Evolutionary conservation across 2,888 invertebrate genomes (phyloP), one percentile per base, ranked within the genome.

Genomic region (Chymomyza caudatula): DNA sequence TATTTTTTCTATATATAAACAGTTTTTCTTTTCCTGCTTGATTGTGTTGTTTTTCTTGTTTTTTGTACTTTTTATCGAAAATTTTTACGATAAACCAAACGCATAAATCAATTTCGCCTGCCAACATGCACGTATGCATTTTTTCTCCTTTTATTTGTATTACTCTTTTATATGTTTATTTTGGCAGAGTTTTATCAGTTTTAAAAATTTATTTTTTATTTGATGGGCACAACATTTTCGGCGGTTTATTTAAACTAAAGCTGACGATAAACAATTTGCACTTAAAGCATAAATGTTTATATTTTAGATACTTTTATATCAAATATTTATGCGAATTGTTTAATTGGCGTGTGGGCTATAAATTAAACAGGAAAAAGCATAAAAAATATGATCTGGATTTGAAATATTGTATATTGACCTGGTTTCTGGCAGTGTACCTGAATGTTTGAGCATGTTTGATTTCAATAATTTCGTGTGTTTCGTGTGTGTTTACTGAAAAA

Each of bases 161-260:
- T n/a, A n/a, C n/a, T n/a, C n/a, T n/a, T n/a, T 69, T 73, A 69
- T 60, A 43, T 70, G 70, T 67, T 63, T 19, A 51, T 8, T 49
- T 71, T 75, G 77, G 74, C 71, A 71, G 67, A 74, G 54, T 77
- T 75, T 74, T 71, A 71, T 73, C 67, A 60, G 76, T 15, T 44
- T 15, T 43, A 23, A 19, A 58, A 22, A 49, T 58, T 49, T 11
- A 25, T 58, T 23, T 13, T 23, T 23, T 17, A 11, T 55, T 42
- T 29, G 20, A 25, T 43, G 11, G 15, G 44, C 17, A 42, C 11
- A 61, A 29, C 17, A 20, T 37, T 37, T 8, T 37, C n/a, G n/a
- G n/a, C n/a, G n/a, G 11, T 29, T 29, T 29, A 29, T 6, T 29
- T 29, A 29, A 29, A 29, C 2, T 29, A 29, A 29, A 29, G 11